Evolutionary conservation across 2,888 invertebrate species (phyloP), one percentile per base, ranked within the genome.

Genomic region (Drosophila infuscata): DNA sequence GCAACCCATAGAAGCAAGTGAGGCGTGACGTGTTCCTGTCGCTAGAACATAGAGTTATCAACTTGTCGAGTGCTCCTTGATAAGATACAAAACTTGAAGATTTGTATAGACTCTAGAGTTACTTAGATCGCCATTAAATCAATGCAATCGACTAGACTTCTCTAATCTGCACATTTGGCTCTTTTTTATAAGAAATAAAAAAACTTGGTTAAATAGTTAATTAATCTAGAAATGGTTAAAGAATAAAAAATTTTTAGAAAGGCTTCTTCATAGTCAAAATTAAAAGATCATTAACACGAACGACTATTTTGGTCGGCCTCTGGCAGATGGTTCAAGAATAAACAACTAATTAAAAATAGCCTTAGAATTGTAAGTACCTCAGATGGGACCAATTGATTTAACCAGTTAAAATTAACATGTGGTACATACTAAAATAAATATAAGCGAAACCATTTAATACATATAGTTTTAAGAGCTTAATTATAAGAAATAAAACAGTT

Each of bases 1-100:
- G 84, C 88, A 85, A 52, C 29, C n/a, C 4, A 11, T 51, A 33
- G 56, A 59, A 59, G 71, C 62, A 73, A 79, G 53, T 56, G 38
- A 38, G 38, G 38, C 38, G 17, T 17, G 71, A 79, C 71, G 75
- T 70, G 52, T 35, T 32, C 33, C 25, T 15, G 1, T 29, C 3
- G 25, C 0, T 7, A 20, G 3, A 43, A 15, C 20, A 46, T 63
- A 15, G 5, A 17, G 32, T 25, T 56, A 56, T 56, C 59, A 46
- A 15, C 7, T n/a, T n/a, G 11, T 59, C 0, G 46, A 75, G 35
- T 56, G 35, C 29, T 11, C n/a, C n/a, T 33, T 25, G 76, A 76
- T 71, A 64, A 76, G 76, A 70, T 70, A 53, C 5, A 52, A 25
- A 36, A 57, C 29, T 51, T 53, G 3, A 32, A 57, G 41, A 60